These are phyloP conservation scores for Prionace glauca DNA, from an alignment of 2,797 vertebrate species.

Conservation along the genomic window DNA sequence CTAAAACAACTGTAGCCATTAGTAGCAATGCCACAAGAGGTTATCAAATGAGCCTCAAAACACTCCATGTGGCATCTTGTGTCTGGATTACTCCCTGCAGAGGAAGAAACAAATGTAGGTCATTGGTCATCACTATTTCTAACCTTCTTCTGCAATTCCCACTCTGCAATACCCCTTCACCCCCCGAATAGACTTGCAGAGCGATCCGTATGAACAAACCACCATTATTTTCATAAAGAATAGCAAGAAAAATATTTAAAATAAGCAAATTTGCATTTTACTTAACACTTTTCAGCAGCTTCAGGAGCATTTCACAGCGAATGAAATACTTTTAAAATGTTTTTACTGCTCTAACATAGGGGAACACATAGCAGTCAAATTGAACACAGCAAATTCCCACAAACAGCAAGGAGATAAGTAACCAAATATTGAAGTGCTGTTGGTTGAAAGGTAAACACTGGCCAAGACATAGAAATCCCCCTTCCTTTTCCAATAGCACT, in stretches of 20 bases:
- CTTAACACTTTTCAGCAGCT: background rate
- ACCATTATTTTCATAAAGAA: background rate
- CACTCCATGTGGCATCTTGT: background rate
- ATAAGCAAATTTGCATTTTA: background rate
- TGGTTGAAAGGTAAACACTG: background rate
- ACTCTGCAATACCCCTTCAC: background rate
- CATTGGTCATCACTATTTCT: background rate
- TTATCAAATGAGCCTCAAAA: background rate
- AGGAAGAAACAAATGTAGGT: background rate
- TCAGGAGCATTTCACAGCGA: background rate
- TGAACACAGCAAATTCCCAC: background rate
- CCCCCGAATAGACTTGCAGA: background rate
- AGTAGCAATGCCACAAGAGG: background rate
- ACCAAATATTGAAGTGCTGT: background rate
- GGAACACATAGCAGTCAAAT: background rate
- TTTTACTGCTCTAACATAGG: background rate
- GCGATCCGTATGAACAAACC: background rate
- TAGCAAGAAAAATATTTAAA: background rate
- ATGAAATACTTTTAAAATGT: background rate
- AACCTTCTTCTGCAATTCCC: background rate
- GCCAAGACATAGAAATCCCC: background rate
- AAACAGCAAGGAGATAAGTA: background rate
- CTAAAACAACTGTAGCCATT: background rate
- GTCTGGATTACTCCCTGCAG: background rate
- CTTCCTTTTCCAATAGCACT: background rate